phyloP scores from a whole-genome alignment of 2,113 vertebrate species.

The Epinephelus fuscoguttatus region DNA sequence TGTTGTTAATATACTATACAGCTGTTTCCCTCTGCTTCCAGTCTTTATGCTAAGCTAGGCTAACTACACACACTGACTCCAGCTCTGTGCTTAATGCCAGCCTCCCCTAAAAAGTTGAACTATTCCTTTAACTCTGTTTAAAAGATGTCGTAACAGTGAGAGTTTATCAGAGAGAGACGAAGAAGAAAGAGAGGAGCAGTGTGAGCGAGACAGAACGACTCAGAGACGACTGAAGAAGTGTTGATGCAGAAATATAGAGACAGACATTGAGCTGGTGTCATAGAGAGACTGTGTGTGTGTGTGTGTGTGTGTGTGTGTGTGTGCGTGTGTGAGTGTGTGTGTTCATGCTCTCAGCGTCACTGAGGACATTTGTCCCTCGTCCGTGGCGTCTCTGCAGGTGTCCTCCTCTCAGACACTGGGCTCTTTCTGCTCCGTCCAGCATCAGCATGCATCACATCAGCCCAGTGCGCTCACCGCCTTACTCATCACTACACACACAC shows the following conservation, averaged over 20 bases:
- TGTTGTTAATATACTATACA: too few species aligned
- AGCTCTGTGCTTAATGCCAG: neutral
- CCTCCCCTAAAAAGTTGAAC: neutral
- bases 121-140: neutral
- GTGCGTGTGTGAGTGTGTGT: slow-evolving; percentile 14
- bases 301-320: slow-evolving; percentile 17
- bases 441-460: slow-evolving; percentile 81
- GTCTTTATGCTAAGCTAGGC: neutral
- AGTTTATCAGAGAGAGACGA: slow-evolving; percentile 14
- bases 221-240: slow-evolving; percentile 16
- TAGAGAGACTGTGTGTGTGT: slow-evolving; percentile 7
- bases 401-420: slow-evolving; percentile 73
- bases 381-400: slow-evolving; percentile 76
- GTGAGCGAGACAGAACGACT: slow-evolving; percentile 28
- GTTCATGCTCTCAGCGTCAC: slow-evolving; percentile 29
- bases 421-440: slow-evolving; percentile 73
- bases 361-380: slow-evolving; percentile 69
- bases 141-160: neutral
- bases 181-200: neutral
- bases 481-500: slow-evolving; percentile 57
- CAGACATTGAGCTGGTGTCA: slow-evolving; percentile 44
- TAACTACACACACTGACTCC: neutral
- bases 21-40: too few species aligned
- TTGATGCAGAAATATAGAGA: slow-evolving; percentile 29
- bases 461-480: slow-evolving; percentile 57